A percentile compares a stretch with the other conserved stretches of the same genome.
Conservation (phyloP, 2,113 vertebrate species). For the Ibidorhyncha struthersii region DNA sequence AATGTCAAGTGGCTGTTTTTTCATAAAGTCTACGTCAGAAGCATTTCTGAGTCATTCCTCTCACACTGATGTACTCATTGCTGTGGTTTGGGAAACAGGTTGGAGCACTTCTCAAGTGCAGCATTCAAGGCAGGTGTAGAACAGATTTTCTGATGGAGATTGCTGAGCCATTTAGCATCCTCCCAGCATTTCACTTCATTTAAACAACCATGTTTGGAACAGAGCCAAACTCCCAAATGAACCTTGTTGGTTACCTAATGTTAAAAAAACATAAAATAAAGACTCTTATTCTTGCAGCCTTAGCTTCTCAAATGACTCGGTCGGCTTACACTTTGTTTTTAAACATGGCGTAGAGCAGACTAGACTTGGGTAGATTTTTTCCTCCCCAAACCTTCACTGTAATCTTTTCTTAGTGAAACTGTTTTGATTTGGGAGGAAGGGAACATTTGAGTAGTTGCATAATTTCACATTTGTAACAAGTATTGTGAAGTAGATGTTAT, state of each 20-base stretch:
- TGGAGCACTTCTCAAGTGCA: not conserved
- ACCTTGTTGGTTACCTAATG: not conserved
- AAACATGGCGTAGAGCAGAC: not conserved
- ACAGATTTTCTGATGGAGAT: not conserved
- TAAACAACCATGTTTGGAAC: not conserved
- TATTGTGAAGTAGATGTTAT: not conserved
- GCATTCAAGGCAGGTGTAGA: not conserved
- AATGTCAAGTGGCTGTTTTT: not conserved
- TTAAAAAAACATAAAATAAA: not conserved
- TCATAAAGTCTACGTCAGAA: not conserved
- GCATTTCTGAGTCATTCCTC: not conserved
- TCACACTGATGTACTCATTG: not conserved
- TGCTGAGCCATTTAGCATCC: not conserved
- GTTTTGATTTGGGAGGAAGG: not conserved
- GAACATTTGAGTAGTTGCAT: not conserved
- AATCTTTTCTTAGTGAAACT: not conserved
- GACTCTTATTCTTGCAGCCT: not conserved
- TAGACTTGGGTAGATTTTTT: not conserved
- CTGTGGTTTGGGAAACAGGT: not conserved
- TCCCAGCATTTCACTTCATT: not conserved
- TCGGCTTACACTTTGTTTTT: not conserved
- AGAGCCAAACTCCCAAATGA: not conserved
- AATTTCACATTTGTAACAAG: not conserved
- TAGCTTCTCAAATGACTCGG: not conserved
- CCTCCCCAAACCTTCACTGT: rapidly evolving